Base-by-base conservation (phyloP, 2,113 vertebrate species). In the Brachirus orientalis region DNA sequence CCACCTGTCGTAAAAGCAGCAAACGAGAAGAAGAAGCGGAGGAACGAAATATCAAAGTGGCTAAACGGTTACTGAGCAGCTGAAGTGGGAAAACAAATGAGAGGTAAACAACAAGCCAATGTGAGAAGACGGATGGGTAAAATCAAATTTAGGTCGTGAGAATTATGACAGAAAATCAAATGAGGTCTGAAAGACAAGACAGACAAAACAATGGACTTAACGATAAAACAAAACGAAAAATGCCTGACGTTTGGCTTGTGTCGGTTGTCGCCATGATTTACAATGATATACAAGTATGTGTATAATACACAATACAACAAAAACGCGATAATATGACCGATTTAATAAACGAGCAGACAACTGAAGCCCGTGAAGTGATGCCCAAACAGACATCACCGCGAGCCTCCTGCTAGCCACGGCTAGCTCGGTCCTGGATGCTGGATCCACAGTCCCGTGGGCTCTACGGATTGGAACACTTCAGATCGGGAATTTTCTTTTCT, bases 391-490 rank as follows among this genome's bases (percentile, higher is more conserved):
- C 46, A 77, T 66, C 60, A 68, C 33, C 54, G 17, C 14, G 37
- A 48, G 41, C 28, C 28, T 28, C 28, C 28, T 67, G 66, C 50
- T 86, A 85, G 71, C 84, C 18, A 6, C 59, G 35, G 77, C 69
- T 86, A 90, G 62, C 83, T 37, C 18, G 43, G 38, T 51, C 28
- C 59, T 63, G 65, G 61, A 60, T 65, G 44, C 14, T 70, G 70
- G n/a, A 43, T 63, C 43, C 1, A 50, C n/a, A 28, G 55, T 55
- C 66, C 57, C 10, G 52, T 13, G 33, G 48, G 59, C 51, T 78
- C 46, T 41, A 43, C 40, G 13, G 11, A 81, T 48, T 41, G 69
- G 64, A 86, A 83, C 77, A 80, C n/a, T 59, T 43, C 63, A 66
- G 61, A 17, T 45, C 8, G 9, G 59, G n/a, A 40, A 74, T 41